These are phyloP conservation scores for Gryon sp. DNA, from an alignment of 1,140 invertebrate genomes.

Conservation along the genomic window DNA sequence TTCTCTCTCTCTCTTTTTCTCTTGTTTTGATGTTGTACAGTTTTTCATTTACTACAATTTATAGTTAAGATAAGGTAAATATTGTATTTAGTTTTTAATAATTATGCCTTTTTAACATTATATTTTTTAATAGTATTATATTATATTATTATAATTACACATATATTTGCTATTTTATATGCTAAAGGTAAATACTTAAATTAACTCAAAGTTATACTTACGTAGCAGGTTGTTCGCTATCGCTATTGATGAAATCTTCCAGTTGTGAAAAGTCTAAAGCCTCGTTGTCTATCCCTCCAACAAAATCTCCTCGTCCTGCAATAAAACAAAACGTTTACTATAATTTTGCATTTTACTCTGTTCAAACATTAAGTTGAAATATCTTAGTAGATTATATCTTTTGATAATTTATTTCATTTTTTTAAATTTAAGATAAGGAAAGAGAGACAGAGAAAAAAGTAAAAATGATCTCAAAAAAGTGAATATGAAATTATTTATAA, in stretches of 20 bases:
- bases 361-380: too few relatives aligned
- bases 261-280: conserved; percentile 88
- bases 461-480: too few relatives aligned
- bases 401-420: too few relatives aligned
- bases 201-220: too few relatives aligned
- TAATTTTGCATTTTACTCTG: too few relatives aligned
- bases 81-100: too few relatives aligned
- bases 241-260: conserved; percentile 89
- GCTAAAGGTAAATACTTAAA: too few relatives aligned
- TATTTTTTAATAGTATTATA: background rate
- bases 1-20: background rate
- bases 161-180: background rate
- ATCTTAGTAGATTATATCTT: too few relatives aligned
- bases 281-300: conserved; percentile 89
- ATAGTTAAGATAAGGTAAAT: conserved; percentile 6
- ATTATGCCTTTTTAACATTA: background rate
- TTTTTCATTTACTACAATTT: conserved; percentile 3
- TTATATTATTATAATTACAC: too few relatives aligned
- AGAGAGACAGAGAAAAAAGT: too few relatives aligned
- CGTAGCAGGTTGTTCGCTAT: conserved; percentile 80
- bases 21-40: too few relatives aligned
- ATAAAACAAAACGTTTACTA: conserved; percentile 11
- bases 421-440: too few relatives aligned
- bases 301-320: conserved; percentile 84
- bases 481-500: conserved; percentile 36